Percentiles rank a stretch among this genome's conserved stretches.
These are phyloP conservation scores for Cryptus armator DNA, from an alignment of 2,888 invertebrate species.

Conservation along the genomic window DNA sequence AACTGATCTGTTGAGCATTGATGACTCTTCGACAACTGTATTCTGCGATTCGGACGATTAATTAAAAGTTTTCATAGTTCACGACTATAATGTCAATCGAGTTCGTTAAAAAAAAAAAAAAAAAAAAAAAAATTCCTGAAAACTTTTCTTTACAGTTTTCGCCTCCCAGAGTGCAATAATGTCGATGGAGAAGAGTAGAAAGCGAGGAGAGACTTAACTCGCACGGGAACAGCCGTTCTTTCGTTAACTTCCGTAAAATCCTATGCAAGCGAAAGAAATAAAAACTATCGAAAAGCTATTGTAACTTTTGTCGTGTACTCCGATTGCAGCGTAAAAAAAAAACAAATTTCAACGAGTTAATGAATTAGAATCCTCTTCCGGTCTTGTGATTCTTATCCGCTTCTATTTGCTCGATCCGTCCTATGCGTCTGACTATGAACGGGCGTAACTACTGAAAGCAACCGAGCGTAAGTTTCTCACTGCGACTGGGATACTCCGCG, in stretches of 20 bases:
- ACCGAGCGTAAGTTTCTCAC: constrained; percentile 2
- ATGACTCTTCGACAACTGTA: background rate
- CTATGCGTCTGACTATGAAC: constrained; percentile 23
- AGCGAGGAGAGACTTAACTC: background rate
- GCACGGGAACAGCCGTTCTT: background rate
- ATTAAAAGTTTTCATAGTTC: constrained; percentile 1
- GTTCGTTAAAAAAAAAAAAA: background rate
- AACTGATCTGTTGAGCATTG: background rate
- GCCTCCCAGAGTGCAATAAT: background rate
- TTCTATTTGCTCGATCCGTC: constrained; percentile 2
- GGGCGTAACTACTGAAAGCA: constrained; percentile 30
- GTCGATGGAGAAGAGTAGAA: background rate
- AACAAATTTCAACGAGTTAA: background rate
- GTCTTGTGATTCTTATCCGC: background rate
- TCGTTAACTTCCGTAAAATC: background rate
- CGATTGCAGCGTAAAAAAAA: background rate
- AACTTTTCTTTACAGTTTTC: background rate
- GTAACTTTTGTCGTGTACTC: too few relatives aligned
- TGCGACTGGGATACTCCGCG: background rate
- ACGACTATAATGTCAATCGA: background rate
- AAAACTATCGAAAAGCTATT: background rate
- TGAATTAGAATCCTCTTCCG: background rate
- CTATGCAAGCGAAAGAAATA: background rate
- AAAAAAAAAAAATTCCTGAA: background rate
- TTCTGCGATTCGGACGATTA: background rate